Base-by-base conservation (phyloP, 2,113 vertebrate species). In the Dissostichus mawsoni region DNA sequence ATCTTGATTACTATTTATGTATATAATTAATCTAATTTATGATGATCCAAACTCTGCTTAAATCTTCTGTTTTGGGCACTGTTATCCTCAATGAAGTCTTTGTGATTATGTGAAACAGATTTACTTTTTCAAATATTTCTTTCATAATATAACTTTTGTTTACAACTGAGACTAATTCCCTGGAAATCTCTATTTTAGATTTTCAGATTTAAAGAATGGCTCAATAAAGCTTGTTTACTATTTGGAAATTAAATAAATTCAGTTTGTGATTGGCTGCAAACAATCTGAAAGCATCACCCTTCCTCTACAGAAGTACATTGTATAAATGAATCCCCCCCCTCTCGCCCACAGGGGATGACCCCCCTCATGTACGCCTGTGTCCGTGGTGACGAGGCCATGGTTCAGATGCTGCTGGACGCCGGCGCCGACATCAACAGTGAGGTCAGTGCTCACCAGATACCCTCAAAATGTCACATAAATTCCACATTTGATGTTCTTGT, bases 311-410 rank as follows among this genome's bases (percentile, higher is more conserved):
- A 29, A 4, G 29, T 29, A 29, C 29, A 29, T 33, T 2, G 44
- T 4, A 51, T 25, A n/a, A 41, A 50, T 56, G 33, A 69, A 69
- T 23, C 6, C 44, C 25, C 25, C 13, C 63, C 41, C 1, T 0
- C 16, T 41, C 45, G 53, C 55, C 73, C 70, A 25, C 87, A 96
- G 95, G 95, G 95, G 23, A 94, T 96, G 95, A 95, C 95, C 53
- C 95, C 95, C 1, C 95, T 96, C 78, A 96, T 96, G 95, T 96
- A 95, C 66, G 92, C 95, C 56, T 96, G 95, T 6, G 95, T 95
- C 11, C 94, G 93, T 13, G 95, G 95, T 0, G 95, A 96, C 2
- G 95, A 96, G 76, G 95, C 95, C 85, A 96, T 96, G 95, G 95
- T 95, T 20, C 95, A 96, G 86, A 95, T 95, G 93, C 90, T 96